phyloP scores from a whole-genome alignment of 1,140 invertebrate genomes.

The Trinorchestia longiramus region DNA sequence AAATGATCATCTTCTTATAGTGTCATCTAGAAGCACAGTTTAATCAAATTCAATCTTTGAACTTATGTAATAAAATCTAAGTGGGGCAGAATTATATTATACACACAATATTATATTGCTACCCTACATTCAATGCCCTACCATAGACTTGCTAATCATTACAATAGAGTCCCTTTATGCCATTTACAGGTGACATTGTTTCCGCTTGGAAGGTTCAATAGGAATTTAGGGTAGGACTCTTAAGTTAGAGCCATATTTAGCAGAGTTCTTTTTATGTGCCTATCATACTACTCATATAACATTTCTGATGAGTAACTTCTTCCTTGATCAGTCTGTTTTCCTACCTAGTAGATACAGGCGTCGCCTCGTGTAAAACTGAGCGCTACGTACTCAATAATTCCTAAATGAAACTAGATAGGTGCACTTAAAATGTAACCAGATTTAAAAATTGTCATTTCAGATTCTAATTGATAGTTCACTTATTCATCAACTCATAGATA shows the following conservation, averaged over 20 bases:
- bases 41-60: conserved; percentile 11
- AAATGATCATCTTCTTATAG: conserved; percentile 39
- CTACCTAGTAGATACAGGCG: neutral
- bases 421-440: neutral
- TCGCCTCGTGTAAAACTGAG: neutral
- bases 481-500: conserved; percentile 10
- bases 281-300: neutral
- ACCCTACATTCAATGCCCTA: neutral
- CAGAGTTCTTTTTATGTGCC: conserved; percentile 10
- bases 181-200: neutral
- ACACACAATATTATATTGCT: neutral
- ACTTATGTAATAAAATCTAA: neutral
- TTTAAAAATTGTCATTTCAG: neutral
- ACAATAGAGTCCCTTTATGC: neutral
- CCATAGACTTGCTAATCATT: neutral
- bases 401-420: neutral
- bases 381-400: neutral
- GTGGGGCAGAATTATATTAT: no score
- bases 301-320: neutral
- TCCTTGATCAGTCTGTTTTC: neutral
- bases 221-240: neutral
- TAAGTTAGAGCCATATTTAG: conserved; percentile 13
- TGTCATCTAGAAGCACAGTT: conserved; percentile 21
- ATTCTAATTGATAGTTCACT: neutral
- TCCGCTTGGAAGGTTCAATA: neutral